Base-by-base conservation (phyloP, 2,888 invertebrate genomes). In the Xestia sexstrigata region DNA sequence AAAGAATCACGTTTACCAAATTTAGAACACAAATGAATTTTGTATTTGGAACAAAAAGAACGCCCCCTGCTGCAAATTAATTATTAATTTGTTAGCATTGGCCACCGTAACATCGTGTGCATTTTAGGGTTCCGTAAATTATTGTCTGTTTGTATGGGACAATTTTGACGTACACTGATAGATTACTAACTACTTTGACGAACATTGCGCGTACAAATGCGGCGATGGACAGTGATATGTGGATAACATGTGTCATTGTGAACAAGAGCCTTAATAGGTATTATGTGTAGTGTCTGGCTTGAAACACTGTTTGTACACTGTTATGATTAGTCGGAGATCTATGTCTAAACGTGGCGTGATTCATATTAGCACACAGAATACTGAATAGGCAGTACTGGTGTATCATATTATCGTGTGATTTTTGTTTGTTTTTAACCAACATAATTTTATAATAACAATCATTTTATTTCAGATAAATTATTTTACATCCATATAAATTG, bases 41-140 rank as follows among this genome's bases (percentile, higher is more conserved):
- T 92, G 93, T 93, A 95, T 95, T 95, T 93, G 87, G 91, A 94
- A 95, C 94, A 94, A 95, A 95, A 95, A 94, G 94, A 93, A 92
- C 93, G 93, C 93, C 91, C 90, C 92, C 93, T 93, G 91, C 93
- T 91, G 93, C 93, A 95, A 96, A 96, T 95, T 95, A 95, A 96
- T 95, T 93, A 95, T 95, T 96, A 96, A 95, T 95, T 95, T 95
- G 95, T 94, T 93, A 92, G 94, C 94, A 93, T 93, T 92, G 92
- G 93, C 91, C 91, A 89, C 89, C 90, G 90, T 90, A 91, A 89
- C 91, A 93, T 91, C 90, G 91, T 35, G 35, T 83, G 72, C 79
- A 79, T 71, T 87, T 83, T 87, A 58, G 84, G 65, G 68, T 71
- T 45, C 70, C 26, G 84, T 87, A 74, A 77, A 82, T 71, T 70